phyloP scores from a whole-genome alignment of 2,113 vertebrate genomes.

The Ailurus styani region DNA sequence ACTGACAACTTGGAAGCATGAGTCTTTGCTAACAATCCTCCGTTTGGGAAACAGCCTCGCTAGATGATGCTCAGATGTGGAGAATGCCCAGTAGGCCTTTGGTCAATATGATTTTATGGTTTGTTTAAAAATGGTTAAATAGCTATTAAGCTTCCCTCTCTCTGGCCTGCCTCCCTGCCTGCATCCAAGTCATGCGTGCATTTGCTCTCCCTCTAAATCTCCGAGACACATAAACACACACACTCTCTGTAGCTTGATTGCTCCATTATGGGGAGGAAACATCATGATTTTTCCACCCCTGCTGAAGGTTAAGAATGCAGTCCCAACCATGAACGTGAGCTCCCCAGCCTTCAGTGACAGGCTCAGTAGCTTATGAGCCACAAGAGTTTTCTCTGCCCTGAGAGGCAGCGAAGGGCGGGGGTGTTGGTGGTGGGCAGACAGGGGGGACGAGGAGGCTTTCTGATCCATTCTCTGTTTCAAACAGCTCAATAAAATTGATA shows the following conservation, averaged over 20 bases:
- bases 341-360: background rate
- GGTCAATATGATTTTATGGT: conserved; percentile 73
- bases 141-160: conserved; percentile 50
- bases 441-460: background rate
- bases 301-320: conserved; percentile 6
- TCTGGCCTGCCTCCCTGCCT: conserved; percentile 17
- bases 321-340: background rate
- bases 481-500: conserved; percentile 11
- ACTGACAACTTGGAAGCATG: conserved; percentile 47
- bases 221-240: conserved; percentile 2
- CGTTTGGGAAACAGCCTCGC: conserved; percentile 72
- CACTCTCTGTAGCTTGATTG: background rate
- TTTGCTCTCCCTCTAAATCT: background rate
- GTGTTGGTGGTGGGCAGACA: background rate
- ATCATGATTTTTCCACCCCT: conserved; percentile 35
- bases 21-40: conserved; percentile 61
- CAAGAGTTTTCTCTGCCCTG: background rate
- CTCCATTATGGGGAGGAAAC: conserved; percentile 32
- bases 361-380: background rate
- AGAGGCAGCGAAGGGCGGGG: background rate
- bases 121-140: conserved; percentile 71
- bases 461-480: background rate
- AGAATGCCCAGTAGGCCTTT: conserved; percentile 64
- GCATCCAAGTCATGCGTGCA: background rate
- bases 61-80: conserved; percentile 66